Percentiles rank a stretch among this genome's conserved stretches.
Conservation (phyloP, 2,888 invertebrate genomes). For the Machimus rusticus region DNA sequence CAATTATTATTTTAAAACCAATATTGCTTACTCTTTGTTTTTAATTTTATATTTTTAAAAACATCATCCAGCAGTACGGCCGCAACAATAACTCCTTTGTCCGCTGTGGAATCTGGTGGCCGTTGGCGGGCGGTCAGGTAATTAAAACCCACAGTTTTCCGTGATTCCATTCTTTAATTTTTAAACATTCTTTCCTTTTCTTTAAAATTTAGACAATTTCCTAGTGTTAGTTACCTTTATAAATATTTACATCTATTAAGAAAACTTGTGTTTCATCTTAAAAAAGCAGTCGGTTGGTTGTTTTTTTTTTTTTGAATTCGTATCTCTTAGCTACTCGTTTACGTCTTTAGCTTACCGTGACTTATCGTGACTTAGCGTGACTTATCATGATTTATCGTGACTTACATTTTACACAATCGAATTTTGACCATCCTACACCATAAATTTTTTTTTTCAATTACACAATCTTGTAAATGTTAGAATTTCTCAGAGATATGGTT, state of each 20-base stretch:
- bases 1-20: background rate
- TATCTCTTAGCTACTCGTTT: background rate
- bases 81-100: background rate
- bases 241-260: slow-evolving; percentile 24
- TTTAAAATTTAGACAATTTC: slow-evolving; percentile 17
- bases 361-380: background rate
- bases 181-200: slow-evolving; percentile 13
- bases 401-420: background rate
- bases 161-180: slow-evolving; percentile 26
- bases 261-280: slow-evolving; percentile 20
- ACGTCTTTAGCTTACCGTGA: background rate
- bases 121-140: background rate
- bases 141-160: background rate
- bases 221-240: slow-evolving; percentile 2
- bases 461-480: background rate
- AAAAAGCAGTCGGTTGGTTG: slow-evolving; percentile 21
- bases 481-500: background rate
- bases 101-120: background rate
- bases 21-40: background rate
- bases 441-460: background rate
- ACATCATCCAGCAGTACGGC: background rate
- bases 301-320: background rate
- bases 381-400: background rate
- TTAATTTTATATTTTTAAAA: background rate
- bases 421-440: background rate